Evolutionary conservation across 2,113 vertebrate genomes (phyloP), one percentile per base, ranked within the genome.

Genomic region (Poeciliopsis occidentalis): DNA sequence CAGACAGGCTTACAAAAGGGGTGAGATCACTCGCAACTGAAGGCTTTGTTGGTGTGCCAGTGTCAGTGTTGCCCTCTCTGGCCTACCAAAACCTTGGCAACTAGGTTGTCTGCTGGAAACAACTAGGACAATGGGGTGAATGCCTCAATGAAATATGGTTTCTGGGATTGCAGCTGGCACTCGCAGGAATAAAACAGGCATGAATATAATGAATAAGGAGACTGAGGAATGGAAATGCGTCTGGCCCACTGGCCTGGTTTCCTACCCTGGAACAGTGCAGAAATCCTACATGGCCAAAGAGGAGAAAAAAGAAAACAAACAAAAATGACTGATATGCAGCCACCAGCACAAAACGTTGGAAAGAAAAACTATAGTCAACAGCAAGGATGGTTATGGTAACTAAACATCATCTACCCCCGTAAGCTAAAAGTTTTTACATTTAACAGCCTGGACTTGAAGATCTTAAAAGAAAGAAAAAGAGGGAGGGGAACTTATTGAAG

Each of bases 31-130:
- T 89, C 84, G 72, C 70, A 88, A 86, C 89, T 86, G 87, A 90
- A 92, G 79, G 87, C 88, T 86, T 92, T 94, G 92, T 92, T 91
- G 85, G 82, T 64, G 83, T 91, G 92, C 91, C 92, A 93, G 89
- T 93, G 85, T 82, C 91, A 90, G 89, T 76, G 85, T 88, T 93
- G 89, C 92, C 91, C 91, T 92, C 90, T 89, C 78, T 92, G 89
- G 87, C 90, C 86, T 75, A 81, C 68, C 76, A 71, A 85, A 86
- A 78, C 80, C 85, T 86, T 90, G 90, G 89, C 92, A 91, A 87
- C 83, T 76, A 64, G 82, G 80, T 82, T 74, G 81, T 87, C 86
- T 87, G 78, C 80, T 92, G 78, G 76, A 89, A 89, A 90, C 85
- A 88, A 90, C 79, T 71, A 86, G 86, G 86, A 90, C 85, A 87